phyloP scores from a whole-genome alignment of 2,797 vertebrate species.

The Pyrrhura leucotis region DNA sequence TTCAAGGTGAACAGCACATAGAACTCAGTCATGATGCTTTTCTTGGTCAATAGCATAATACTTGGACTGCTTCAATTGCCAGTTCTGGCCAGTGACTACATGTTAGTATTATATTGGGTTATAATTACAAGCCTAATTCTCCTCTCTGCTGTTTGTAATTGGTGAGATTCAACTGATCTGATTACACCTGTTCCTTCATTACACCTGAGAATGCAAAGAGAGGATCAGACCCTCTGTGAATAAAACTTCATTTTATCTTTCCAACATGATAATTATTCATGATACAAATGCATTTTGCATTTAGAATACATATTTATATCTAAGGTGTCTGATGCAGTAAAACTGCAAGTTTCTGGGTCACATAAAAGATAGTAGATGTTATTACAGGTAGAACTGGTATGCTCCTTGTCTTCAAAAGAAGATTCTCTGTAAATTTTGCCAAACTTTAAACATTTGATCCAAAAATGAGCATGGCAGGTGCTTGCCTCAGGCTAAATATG shows the following conservation, averaged over 20 bases:
- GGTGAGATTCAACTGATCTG: background rate
- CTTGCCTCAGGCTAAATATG: background rate
- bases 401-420: background rate
- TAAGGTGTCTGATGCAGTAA: background rate
- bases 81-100: background rate
- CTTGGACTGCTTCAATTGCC: background rate
- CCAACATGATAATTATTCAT: background rate
- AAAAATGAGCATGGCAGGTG: slow-evolving; percentile 9
- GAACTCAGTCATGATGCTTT: background rate
- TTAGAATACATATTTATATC: background rate
- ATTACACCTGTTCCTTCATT: background rate
- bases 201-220: background rate
- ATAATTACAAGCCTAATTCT: background rate
- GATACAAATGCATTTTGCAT: background rate
- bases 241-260: background rate
- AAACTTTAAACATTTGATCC: background rate
- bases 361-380: background rate
- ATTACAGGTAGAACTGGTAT: background rate
- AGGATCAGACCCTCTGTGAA: background rate
- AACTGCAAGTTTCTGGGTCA: background rate
- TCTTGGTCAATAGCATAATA: background rate
- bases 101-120: background rate
- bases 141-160: background rate
- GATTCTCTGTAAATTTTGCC: background rate
- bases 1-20: background rate